Conservation (phyloP, 2,113 vertebrate species). For the Phaethornis superciliosus region DNA sequence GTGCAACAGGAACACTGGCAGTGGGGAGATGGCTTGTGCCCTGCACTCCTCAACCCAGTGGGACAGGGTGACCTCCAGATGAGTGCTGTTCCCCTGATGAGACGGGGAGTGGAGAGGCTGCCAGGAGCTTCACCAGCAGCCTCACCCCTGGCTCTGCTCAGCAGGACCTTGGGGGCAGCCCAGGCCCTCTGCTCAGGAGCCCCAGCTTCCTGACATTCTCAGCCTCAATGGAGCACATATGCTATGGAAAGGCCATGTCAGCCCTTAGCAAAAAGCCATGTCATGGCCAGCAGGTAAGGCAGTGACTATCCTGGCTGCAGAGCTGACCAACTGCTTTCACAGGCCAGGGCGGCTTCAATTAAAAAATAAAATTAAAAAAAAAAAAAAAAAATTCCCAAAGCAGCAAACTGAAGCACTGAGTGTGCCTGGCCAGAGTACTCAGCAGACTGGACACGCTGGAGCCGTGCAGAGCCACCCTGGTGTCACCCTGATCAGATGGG, state of each 20-base stretch:
- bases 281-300: neutral
- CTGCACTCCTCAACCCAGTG: rapidly evolving
- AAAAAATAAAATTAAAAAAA: too few relatives aligned
- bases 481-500: constrained; percentile 25
- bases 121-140: neutral
- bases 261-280: neutral
- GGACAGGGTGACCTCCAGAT: neutral
- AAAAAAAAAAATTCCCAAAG: neutral
- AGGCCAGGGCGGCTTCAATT: neutral
- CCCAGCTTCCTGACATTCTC: neutral
- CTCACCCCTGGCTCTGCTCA: rapidly evolving
- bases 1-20: neutral
- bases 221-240: neutral
- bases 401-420: neutral
- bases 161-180: neutral
- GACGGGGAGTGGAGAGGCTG: neutral
- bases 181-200: rapidly evolving
- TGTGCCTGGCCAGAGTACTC: neutral
- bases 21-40: neutral
- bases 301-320: neutral
- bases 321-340: neutral
- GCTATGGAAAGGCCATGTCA: rapidly evolving
- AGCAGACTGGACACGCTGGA: neutral
- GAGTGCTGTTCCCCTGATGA: rapidly evolving
- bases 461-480: neutral